These are phyloP conservation scores for Phragmatobia fuliginosa DNA, from an alignment of 2,888 invertebrate genomes.

Conservation along the genomic window DNA sequence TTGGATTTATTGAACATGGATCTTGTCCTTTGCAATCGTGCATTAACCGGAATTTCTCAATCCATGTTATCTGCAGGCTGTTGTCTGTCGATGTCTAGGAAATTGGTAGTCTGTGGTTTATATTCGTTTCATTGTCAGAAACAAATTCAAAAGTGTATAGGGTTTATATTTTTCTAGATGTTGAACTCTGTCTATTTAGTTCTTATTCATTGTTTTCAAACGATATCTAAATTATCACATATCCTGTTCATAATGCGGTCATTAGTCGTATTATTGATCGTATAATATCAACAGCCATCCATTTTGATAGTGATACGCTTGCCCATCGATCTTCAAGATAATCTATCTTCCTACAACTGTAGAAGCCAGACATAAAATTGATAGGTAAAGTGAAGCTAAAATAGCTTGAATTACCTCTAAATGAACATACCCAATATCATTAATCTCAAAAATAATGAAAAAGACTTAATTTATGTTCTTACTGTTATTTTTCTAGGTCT, in stretches of 20 bases:
- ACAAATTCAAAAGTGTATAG: too few relatives aligned
- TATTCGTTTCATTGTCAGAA: too few relatives aligned
- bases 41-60: too few relatives aligned
- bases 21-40: too few relatives aligned
- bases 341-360: slow-evolving; percentile 21
- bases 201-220: too few relatives aligned
- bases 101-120: too few relatives aligned
- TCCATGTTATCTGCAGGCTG: too few relatives aligned
- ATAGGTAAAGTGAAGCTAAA: neutral
- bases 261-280: neutral
- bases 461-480: neutral
- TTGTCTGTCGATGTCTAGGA: too few relatives aligned
- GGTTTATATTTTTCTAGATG: too few relatives aligned
- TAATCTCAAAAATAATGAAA: neutral
- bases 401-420: neutral
- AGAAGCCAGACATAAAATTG: neutral
- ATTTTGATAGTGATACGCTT: slow-evolving; percentile 19
- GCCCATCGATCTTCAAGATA: slow-evolving; percentile 43
- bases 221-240: slow-evolving; percentile 21
- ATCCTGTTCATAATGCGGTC: neutral
- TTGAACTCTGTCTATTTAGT: too few relatives aligned
- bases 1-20: too few relatives aligned
- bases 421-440: neutral
- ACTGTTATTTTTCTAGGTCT: neutral
- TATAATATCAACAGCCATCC: slow-evolving; percentile 31